Conservation (phyloP, 1,140 invertebrate species). For the Aculops lycopersici region DNA sequence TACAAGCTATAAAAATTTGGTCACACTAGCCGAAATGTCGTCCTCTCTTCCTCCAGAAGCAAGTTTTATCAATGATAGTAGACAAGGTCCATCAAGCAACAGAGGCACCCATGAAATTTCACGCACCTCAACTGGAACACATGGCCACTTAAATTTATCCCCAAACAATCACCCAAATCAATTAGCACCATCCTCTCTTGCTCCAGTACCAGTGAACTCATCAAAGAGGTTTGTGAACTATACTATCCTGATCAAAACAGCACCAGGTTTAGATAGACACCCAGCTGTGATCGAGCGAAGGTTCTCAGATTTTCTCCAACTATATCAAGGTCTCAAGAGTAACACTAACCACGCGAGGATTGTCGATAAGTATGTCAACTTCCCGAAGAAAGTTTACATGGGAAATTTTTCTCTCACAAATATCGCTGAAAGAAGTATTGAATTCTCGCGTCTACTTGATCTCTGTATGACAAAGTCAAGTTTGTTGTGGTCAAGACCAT, state of each 20-base stretch:
- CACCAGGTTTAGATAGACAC: conserved; percentile 13
- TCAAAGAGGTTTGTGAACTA: conserved; percentile 16
- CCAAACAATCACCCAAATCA: no score
- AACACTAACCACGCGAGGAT: conserved; percentile 22
- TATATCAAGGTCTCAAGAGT: conserved; percentile 27
- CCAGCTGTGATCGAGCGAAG: conserved; percentile 30
- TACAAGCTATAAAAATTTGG: neutral
- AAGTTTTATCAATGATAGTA: no score
- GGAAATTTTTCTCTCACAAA: conserved; percentile 38
- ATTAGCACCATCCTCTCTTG: neutral
- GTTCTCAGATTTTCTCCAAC: conserved; percentile 36
- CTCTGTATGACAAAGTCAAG: conserved; percentile 23
- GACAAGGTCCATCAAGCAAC: no score
- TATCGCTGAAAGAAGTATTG: conserved; percentile 26
- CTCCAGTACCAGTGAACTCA: neutral
- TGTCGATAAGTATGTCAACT: conserved; percentile 19
- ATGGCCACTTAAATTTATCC: no score
- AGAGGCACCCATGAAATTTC: no score
- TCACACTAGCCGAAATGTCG: neutral
- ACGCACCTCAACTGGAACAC: no score
- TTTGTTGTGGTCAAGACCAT: conserved; percentile 24
- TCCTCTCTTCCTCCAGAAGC: neutral
- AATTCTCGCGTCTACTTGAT: conserved; percentile 32
- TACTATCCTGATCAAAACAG: conserved; percentile 14
- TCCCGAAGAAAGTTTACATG: conserved; percentile 35